Conservation (phyloP, 2,888 invertebrate species). For the Pycnomerus fuliginosus region DNA sequence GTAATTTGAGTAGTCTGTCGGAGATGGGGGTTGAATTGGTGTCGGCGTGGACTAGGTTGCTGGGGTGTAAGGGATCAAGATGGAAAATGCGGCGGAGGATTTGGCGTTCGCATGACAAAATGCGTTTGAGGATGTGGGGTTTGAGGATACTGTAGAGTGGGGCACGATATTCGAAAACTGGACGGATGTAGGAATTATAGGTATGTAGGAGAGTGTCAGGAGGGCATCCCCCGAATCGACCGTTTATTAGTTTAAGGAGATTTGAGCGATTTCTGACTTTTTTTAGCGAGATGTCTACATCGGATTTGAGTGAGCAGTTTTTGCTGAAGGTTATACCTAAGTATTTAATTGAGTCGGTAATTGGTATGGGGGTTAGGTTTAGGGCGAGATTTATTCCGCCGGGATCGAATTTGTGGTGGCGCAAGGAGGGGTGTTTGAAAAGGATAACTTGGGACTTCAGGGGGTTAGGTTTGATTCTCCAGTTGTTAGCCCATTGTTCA, state of each 20-base stretch:
- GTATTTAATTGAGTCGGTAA: neutral
- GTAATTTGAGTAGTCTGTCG: no score
- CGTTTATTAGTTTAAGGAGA: neutral
- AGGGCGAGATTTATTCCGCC: no score
- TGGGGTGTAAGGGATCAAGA: no score
- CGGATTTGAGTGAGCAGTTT: neutral
- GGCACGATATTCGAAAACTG: constrained; percentile 4
- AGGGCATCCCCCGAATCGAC: neutral
- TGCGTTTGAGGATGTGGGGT: no score
- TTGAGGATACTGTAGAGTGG: no score
- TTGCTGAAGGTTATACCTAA: constrained; percentile 2
- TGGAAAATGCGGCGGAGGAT: no score
- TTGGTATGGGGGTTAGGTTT: neutral
- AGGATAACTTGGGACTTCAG: constrained; percentile 3
- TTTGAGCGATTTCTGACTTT: neutral
- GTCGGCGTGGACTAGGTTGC: no score
- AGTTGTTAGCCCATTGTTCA: constrained; percentile 1
- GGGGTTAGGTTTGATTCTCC: constrained; percentile 4
- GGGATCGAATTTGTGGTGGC: neutral
- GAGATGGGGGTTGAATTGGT: no score
- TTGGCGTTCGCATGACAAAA: no score
- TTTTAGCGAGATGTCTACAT: neutral
- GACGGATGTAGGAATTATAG: constrained; percentile 3
- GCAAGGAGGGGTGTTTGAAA: neutral
- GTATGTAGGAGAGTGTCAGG: constrained; percentile 1